phyloP scores from a whole-genome alignment of 2,797 vertebrate species.

The Agapornis canus region DNA sequence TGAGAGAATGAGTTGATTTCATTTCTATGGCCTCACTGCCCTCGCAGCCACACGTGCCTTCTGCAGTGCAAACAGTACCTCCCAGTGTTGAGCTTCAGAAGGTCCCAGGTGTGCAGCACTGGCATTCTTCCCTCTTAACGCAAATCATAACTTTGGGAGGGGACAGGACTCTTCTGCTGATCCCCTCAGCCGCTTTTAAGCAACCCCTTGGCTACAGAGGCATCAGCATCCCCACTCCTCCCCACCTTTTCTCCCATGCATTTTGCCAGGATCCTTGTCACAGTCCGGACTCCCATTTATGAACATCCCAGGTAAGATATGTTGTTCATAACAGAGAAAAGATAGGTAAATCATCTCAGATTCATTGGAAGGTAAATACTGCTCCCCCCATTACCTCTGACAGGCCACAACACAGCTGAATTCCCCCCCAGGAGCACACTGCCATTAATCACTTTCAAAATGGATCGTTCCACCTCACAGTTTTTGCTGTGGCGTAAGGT shows the following conservation, averaged over 20 bases:
- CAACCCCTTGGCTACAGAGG: neutral
- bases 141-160: neutral
- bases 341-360: neutral
- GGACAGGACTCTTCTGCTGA: neutral
- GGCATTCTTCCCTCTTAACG: too few relatives aligned
- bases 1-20: neutral
- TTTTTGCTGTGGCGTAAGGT: neutral
- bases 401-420: constrained; percentile 30
- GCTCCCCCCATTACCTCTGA: constrained; percentile 41
- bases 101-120: neutral
- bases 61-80: neutral
- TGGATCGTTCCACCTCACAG: constrained; percentile 1
- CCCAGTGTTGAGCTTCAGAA: neutral
- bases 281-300: neutral
- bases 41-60: neutral
- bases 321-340: neutral
- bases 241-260: neutral
- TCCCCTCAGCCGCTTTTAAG: neutral
- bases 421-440: neutral
- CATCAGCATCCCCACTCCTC: neutral
- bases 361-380: constrained; percentile 47
- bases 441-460: constrained; percentile 63
- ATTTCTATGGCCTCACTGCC: rapidly evolving
- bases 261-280: neutral
- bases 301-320: neutral